A percentile compares a stretch with the other conserved stretches of the same genome.
These are phyloP conservation scores for Coilia nasus DNA, from an alignment of 2,797 vertebrate genomes.

Conservation along the genomic window DNA sequence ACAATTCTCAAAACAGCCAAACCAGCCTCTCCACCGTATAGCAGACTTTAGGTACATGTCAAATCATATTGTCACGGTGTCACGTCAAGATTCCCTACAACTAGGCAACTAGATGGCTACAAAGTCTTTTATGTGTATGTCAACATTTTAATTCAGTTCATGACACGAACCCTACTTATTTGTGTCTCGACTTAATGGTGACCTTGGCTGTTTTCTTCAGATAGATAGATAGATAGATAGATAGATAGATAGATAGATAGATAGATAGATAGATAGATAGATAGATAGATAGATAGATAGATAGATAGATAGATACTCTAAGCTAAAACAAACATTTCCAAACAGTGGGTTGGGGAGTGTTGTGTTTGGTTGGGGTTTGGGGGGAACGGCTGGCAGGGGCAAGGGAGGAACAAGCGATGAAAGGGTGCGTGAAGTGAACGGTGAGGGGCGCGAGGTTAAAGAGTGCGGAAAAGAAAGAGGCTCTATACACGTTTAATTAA, in stretches of 20 bases:
- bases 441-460: not conserved
- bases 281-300: constrained; percentile 26
- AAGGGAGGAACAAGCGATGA: not conserved
- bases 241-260: constrained; percentile 23
- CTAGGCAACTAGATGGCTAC: not conserved
- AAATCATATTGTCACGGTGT: not conserved
- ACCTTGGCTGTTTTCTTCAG: not conserved
- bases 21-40: not conserved
- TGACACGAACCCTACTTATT: not conserved
- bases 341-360: not conserved
- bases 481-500: constrained; percentile 18
- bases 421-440: not conserved
- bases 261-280: constrained; percentile 30
- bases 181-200: not conserved
- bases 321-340: too few species aligned
- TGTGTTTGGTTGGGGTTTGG: not conserved
- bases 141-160: not conserved
- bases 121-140: not conserved
- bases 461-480: not conserved
- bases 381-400: not conserved
- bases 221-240: not conserved
- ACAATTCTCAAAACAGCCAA: not conserved
- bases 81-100: not conserved
- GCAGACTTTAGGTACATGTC: not conserved
- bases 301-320: too few species aligned